phyloP scores from a whole-genome alignment of 2,888 invertebrate genomes.

The Melinopterus prodromus region DNA sequence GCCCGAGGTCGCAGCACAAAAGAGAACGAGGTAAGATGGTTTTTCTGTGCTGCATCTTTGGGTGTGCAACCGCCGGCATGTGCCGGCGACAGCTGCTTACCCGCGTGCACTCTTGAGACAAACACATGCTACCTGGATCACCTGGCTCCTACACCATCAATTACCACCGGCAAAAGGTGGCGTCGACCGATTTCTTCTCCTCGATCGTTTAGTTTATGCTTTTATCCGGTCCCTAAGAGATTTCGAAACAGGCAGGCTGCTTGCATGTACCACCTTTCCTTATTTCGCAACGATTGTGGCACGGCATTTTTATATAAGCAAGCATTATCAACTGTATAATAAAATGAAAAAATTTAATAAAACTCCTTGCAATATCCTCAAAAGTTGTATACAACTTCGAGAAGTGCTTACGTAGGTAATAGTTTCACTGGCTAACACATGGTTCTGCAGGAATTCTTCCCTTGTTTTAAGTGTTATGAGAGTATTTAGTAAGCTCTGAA shows the following conservation, averaged over 20 bases:
- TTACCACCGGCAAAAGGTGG: conserved; percentile 33
- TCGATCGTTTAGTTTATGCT: not conserved
- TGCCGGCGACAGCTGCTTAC: conserved; percentile 52
- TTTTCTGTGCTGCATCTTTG: not conserved
- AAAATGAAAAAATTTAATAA: too few relatives aligned
- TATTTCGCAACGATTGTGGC: not conserved
- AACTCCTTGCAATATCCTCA: too few relatives aligned
- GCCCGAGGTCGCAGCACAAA: not conserved
- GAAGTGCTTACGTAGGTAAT: too few relatives aligned
- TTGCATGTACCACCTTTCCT: not conserved
- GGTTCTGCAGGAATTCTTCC: too few relatives aligned
- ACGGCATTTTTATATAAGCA: not conserved
- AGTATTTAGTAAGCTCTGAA: too few relatives aligned
- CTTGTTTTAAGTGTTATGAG: too few relatives aligned
- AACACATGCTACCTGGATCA: conserved; percentile 47
- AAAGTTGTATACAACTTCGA: too few relatives aligned
- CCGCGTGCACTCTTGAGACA: conserved; percentile 31
- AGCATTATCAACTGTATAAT: not conserved
- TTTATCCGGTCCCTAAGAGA: not conserved
- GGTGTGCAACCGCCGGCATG: conserved; percentile 44
- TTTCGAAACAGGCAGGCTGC: not conserved
- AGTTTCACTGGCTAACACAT: too few relatives aligned
- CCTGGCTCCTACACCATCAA: conserved; percentile 50
- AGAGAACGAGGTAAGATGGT: not conserved
- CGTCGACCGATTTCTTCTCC: not conserved